Base-by-base conservation (phyloP, 2,113 vertebrate species). In the Silurus glanis region DNA sequence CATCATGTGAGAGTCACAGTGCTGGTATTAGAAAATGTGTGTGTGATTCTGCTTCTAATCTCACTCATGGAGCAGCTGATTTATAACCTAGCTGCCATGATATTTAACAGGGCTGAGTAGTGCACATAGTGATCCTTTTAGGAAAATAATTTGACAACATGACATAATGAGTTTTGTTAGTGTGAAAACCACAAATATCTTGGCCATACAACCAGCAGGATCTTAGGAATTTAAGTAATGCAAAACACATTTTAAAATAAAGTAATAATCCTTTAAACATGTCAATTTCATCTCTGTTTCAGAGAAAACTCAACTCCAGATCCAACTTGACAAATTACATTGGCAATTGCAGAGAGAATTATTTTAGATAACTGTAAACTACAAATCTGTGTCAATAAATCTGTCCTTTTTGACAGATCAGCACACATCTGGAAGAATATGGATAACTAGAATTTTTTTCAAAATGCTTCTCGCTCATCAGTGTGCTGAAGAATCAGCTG, bases 1-100 rank as follows among this genome's bases (percentile, higher is more conserved):
- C 88, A 93, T 95, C 95, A 96, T 95, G 95, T 96, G 95, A 96
- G 94, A 95, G 95, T 95, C 95, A 96, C 93, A 92, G 87, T 91
- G 89, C 74, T 90, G 90, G 87, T 94, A 95, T 95, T 95, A 95
- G 55, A 79, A 16, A n/a, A 83, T 71, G 64, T 81, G 80, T 59
- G 85, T 66, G 93, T 88, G 86, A 53, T 51, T 17, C 10, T 83
- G 66, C 49, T 37, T 56, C 14, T 12, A 28, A 28, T n/a, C 21
- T 79, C n/a, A 7, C n/a, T 58, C 53, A 78, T 17, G 23, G 53
- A 37, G 53, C 72, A 53, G 72, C 53, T 76, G 72, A 76, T n/a
- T n/a, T 23, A 51, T n/a, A 53, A 53, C 21, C n/a, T 75, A 4
- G 47, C 47, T 23, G 21, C 10, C 47, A 8, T 1, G 69, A 49